Percentiles rank a stretch among this genome's conserved stretches.
Evolutionary conservation across 2,797 vertebrate species (phyloP).

Genomic region (Acanthis flammea): DNA sequence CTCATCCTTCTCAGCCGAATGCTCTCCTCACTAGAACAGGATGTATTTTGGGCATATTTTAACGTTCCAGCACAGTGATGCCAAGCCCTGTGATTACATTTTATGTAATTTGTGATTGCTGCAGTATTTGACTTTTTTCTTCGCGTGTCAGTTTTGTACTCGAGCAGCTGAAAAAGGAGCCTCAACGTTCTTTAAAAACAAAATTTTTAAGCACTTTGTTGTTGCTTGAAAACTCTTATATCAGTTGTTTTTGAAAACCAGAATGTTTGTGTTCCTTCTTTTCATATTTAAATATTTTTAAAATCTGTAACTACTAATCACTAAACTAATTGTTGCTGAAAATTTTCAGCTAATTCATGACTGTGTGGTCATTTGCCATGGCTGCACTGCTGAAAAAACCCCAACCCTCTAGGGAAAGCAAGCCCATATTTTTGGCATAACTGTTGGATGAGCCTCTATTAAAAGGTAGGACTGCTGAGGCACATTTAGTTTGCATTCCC

Average conservation of each 20-base stretch:
- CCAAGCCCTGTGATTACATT: neutral
- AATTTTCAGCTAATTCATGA: neutral
- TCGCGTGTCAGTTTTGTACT: neutral
- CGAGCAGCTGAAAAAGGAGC: neutral
- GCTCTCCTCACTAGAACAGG: neutral
- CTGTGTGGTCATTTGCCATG: neutral
- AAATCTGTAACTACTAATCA: neutral
- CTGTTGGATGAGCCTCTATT: neutral
- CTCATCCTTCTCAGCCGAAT: neutral
- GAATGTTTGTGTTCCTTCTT: neutral
- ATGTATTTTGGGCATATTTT: neutral
- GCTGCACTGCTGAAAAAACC: neutral
- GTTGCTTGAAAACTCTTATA: neutral
- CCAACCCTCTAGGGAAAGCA: neutral
- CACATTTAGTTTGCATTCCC: neutral
- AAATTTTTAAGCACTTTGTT: neutral
- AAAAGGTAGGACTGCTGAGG: conserved; percentile 24
- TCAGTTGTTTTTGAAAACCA: neutral
- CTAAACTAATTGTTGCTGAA: neutral
- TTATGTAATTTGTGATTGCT: neutral
- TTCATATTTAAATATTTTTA: neutral
- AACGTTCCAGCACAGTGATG: neutral
- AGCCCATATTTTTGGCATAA: neutral
- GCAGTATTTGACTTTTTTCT: neutral
- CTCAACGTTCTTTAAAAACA: neutral